Conservation (phyloP, 2,888 invertebrate genomes). For the Drosophila monieri region DNA sequence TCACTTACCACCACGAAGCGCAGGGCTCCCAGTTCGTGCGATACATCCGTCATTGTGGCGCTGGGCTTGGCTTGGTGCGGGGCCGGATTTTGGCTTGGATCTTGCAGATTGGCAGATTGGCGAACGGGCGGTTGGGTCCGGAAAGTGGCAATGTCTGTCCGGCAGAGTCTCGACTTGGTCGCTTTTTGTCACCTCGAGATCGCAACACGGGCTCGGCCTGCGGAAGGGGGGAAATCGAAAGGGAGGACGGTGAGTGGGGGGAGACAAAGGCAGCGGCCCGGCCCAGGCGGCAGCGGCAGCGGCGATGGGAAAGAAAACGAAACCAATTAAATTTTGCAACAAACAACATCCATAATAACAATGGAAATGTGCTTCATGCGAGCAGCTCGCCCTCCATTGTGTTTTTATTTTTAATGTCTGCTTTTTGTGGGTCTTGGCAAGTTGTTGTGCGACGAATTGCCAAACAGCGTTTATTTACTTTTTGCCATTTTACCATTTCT, state of each 20-base stretch:
- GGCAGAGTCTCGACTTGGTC: background rate
- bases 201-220: constrained; percentile 35
- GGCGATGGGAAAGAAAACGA: constrained; percentile 36
- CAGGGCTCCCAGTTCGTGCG: constrained; percentile 83
- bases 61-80: constrained; percentile 32
- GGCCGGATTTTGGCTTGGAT: constrained; percentile 21
- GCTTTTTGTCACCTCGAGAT: constrained; percentile 12
- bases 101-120: constrained; percentile 40
- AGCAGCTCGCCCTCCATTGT: constrained; percentile 57
- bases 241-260: constrained; percentile 11
- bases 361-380: constrained; percentile 70
- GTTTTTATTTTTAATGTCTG: constrained; percentile 18
- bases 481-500: constrained; percentile 34
- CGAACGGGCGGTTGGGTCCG: constrained; percentile 6
- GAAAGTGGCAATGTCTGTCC: constrained; percentile 6
- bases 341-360: constrained; percentile 56
- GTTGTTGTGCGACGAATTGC: constrained; percentile 9
- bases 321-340: constrained; percentile 42
- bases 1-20: constrained; percentile 83
- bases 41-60: constrained; percentile 82
- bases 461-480: constrained; percentile 39
- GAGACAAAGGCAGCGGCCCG: constrained; percentile 19
- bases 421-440: background rate
- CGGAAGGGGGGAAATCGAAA: constrained; percentile 1
- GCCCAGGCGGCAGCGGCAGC: too few species aligned